phyloP scores from a whole-genome alignment of 2,888 invertebrate species.

The Lypha dubia region DNA sequence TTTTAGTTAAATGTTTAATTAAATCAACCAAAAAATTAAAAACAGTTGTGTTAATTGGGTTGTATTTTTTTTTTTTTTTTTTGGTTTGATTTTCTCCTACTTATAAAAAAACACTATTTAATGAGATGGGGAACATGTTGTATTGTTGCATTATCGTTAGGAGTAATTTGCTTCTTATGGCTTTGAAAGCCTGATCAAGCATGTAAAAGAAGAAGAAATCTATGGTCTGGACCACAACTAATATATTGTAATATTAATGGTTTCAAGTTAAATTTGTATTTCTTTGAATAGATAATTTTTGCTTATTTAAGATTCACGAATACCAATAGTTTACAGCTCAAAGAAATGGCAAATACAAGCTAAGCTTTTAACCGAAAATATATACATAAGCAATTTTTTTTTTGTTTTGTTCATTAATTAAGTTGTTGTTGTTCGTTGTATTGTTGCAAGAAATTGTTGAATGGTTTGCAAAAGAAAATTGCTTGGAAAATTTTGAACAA shows the following conservation, averaged over 20 bases:
- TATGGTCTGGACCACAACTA: conserved; percentile 52
- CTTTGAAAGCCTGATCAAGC: background rate
- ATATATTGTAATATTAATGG: background rate
- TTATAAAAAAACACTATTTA: conserved; percentile 14
- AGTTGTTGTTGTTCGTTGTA: conserved; percentile 14
- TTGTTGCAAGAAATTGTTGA: conserved; percentile 51
- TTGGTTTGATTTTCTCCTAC: conserved; percentile 24
- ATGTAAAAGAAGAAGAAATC: background rate
- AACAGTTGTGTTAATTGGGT: conserved; percentile 36
- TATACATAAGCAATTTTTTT: conserved; percentile 21
- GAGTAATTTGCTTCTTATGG: conserved; percentile 4
- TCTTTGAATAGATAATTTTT: conserved; percentile 1
- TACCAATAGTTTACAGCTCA: conserved; percentile 41
- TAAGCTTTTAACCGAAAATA: conserved; percentile 52
- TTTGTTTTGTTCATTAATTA: conserved; percentile 9
- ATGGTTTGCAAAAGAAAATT: conserved; percentile 50
- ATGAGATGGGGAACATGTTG: background rate
- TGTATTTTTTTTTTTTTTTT: conserved; percentile 30
- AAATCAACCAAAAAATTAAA: conserved; percentile 31
- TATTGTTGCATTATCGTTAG: background rate
- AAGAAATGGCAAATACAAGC: conserved; percentile 67
- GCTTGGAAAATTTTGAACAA: conserved; percentile 61
- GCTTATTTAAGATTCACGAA: conserved; percentile 25
- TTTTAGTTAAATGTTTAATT: conserved; percentile 45
- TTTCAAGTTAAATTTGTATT: conserved; percentile 1